Evolutionary conservation across 2,113 vertebrate genomes (phyloP), one percentile per base, ranked within the genome.

Genomic region (Laticauda colubrina): DNA sequence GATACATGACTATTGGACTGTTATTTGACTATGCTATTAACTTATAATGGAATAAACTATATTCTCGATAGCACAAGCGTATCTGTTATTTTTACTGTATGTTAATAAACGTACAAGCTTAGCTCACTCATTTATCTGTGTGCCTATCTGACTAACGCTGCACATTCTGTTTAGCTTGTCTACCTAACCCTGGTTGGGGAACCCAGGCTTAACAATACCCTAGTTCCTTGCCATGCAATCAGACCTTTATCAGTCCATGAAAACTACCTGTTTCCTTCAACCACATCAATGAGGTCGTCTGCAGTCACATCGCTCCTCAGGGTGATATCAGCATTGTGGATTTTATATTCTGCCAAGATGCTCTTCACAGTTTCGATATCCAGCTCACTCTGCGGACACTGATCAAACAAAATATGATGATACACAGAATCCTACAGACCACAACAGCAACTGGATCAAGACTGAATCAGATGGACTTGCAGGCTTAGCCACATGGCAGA

Each of bases 291-390:
- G 85, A 99, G 98, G 97, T 99, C 99, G 45, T 99, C 99, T 0
- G 99, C 99, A 1, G 99, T 99, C 94, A 98, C 97, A 6, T 99
- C 99, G 0, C 99, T 98, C 90, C 99, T 98, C 97, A 99, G 97
- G 0, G 99, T 99, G 97, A 99, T 98, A 15, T 99, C 99, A 0
- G 99, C 99, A 1, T 99, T 99, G 98, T 99, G 99, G 94, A 99
- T 99, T 97, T 99, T 99, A 92, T 99, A 99, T 95, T 99, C 99
- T 0, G 99, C 98, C 87, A 99, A 95, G 96, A 99, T 99, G 95
- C 98, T 99, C 97, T 99, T 99, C 95, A 99, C 99, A 0, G 99
- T 99, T 34, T 99, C 99, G 18, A 93, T 94, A 91, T 99, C 99
- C 91, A 99, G 96, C 96, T 99, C 99, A 1, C 94, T 99, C 96